Conservation (phyloP, 2,888 invertebrate genomes). For the Priocnemis perturbator region DNA sequence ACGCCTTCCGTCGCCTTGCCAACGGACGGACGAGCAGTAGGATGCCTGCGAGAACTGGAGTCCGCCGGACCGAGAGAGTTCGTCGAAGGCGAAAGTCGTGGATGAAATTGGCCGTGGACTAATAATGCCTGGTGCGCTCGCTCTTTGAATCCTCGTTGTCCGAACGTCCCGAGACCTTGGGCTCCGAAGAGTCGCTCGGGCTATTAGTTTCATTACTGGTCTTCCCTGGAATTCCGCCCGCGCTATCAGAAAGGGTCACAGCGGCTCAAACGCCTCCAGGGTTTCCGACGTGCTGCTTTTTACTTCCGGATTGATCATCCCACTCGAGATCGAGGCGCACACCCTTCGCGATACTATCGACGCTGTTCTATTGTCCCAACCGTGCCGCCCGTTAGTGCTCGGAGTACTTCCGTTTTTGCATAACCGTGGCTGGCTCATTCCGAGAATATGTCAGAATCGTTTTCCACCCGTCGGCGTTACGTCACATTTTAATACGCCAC, state of each 20-base stretch:
- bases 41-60: too few species aligned
- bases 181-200: constrained; percentile 19
- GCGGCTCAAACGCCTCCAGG: constrained; percentile 7
- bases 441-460: neutral
- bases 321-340: constrained; percentile 11
- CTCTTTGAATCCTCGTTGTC: constrained; percentile 50
- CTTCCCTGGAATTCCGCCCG: constrained; percentile 41
- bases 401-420: neutral
- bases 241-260: constrained; percentile 10
- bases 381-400: neutral
- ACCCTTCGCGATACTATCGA: neutral
- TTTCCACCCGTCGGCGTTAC: neutral
- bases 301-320: constrained; percentile 19
- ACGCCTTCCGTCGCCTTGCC: neutral
- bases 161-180: constrained; percentile 37
- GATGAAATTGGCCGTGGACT: constrained; percentile 44
- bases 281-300: constrained; percentile 8
- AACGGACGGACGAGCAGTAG: too few species aligned
- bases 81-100: constrained; percentile 36
- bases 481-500: too few species aligned
- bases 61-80: neutral
- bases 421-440: neutral
- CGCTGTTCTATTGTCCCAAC: too few species aligned
- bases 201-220: constrained; percentile 51
- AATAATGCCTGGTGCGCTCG: constrained; percentile 44